Conservation (phyloP, 2,888 invertebrate species). For the Caenorhabditis parvicauda region DNA sequence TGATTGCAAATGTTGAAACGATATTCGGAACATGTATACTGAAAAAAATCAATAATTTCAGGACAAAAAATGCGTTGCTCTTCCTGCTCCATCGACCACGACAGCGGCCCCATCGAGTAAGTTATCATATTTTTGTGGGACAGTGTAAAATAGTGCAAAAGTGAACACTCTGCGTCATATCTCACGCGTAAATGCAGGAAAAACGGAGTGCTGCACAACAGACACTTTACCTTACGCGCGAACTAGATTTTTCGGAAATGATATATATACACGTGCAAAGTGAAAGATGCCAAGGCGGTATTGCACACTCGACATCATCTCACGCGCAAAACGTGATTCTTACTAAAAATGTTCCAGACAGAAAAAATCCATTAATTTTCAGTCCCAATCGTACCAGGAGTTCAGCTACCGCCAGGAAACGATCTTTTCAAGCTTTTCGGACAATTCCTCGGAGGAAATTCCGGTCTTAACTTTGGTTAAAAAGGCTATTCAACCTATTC, state of each 20-base stretch:
- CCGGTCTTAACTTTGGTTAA: constrained; percentile 20
- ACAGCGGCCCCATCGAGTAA: constrained; percentile 44
- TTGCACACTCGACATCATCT: too few species aligned
- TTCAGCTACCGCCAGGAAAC: constrained; percentile 25
- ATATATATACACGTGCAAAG: too few species aligned
- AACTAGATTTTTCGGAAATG: too few species aligned
- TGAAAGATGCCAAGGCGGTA: too few species aligned
- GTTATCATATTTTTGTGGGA: constrained; percentile 7
- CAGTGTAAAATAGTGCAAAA: neutral
- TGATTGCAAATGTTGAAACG: too few species aligned
- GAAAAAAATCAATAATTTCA: too few species aligned
- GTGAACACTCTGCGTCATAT: too few species aligned
- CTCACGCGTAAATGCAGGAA: too few species aligned
- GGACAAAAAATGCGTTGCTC: constrained; percentile 49
- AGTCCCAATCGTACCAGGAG: constrained; percentile 30
- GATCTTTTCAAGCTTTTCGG: constrained; percentile 34
- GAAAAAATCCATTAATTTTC: constrained; percentile 1
- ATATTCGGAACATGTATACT: too few species aligned
- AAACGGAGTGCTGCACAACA: too few species aligned
- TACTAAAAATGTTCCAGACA: neutral
- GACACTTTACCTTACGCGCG: too few species aligned
- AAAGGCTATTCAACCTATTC: too few species aligned
- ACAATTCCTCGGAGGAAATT: constrained; percentile 30
- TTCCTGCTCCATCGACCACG: constrained; percentile 54
- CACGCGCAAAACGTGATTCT: neutral